A percentile compares a stretch with the other conserved stretches of the same genome.
Evolutionary conservation across 2,888 invertebrate species (phyloP).

Genomic region (Nephrocerus scutellatus): DNA sequence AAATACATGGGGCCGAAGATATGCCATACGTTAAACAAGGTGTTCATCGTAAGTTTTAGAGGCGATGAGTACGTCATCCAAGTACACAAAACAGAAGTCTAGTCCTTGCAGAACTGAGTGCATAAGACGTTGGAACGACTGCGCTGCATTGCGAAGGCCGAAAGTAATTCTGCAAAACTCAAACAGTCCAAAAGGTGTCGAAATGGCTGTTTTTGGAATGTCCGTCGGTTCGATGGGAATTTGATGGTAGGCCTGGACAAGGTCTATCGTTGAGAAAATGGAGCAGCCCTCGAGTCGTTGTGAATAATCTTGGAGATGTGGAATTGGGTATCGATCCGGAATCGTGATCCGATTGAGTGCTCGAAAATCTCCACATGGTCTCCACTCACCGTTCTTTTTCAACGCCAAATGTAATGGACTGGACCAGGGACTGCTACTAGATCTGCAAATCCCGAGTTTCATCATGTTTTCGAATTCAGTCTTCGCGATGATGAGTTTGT

Average conservation of each 20-base stretch:
- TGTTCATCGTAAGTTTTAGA: too few relatives aligned
- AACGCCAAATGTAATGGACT: slow-evolving; percentile 4
- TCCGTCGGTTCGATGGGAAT: slow-evolving; percentile 21
- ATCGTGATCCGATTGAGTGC: slow-evolving; percentile 8
- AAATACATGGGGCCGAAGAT: too few relatives aligned
- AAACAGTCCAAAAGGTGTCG: slow-evolving; percentile 29
- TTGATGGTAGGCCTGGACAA: slow-evolving; percentile 29
- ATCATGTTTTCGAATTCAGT: not conserved
- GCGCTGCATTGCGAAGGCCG: slow-evolving; percentile 18
- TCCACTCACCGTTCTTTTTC: slow-evolving; percentile 6
- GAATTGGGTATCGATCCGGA: slow-evolving; percentile 9
- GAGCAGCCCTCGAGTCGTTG: slow-evolving; percentile 5
- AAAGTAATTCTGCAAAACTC: slow-evolving; percentile 19
- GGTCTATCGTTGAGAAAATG: slow-evolving; percentile 19
- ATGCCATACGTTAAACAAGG: too few relatives aligned
- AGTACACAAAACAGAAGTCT: slow-evolving; percentile 13
- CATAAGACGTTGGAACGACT: slow-evolving; percentile 19
- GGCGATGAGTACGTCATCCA: slow-evolving; percentile 15
- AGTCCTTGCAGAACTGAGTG: slow-evolving; percentile 14
- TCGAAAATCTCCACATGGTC: slow-evolving; percentile 9
- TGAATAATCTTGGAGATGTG: slow-evolving; percentile 6
- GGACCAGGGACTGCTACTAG: not conserved
- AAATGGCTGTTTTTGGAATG: slow-evolving; percentile 36
- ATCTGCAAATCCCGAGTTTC: not conserved
- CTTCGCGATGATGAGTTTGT: too few relatives aligned